A percentile compares a stretch with the other conserved stretches of the same genome.
Conservation (phyloP, 2,797 vertebrate genomes). For the Gymnocypris eckloni region DNA sequence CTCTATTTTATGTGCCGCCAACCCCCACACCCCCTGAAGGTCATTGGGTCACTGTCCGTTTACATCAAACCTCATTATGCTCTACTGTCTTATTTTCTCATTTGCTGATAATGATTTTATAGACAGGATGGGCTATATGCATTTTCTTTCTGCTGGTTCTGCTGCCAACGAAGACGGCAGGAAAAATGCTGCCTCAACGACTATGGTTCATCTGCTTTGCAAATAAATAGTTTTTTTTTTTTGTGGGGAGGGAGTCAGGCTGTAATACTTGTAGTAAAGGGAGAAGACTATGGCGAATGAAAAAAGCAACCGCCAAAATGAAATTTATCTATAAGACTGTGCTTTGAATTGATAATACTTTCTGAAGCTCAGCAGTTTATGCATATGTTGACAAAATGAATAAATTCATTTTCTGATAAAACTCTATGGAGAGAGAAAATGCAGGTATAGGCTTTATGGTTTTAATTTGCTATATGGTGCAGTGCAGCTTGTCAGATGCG, state of each 20-base stretch:
- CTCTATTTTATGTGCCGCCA: not conserved
- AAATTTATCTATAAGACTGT: slow-evolving; percentile 41
- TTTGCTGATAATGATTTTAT: slow-evolving; percentile 8
- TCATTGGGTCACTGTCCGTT: not conserved
- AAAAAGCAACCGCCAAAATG: slow-evolving; percentile 25
- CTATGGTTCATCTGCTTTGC: slow-evolving; percentile 11
- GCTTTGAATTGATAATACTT: slow-evolving; percentile 47
- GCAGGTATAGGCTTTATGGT: not conserved
- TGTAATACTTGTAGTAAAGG: slow-evolving; percentile 27
- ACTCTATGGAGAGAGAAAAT: not conserved
- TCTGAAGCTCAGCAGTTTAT: slow-evolving; percentile 40
- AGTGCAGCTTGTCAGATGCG: slow-evolving; percentile 16
- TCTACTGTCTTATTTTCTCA: not conserved
- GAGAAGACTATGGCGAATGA: slow-evolving; percentile 17
- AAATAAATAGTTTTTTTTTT: not conserved
- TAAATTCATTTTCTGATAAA: slow-evolving; percentile 41
- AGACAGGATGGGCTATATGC: not conserved
- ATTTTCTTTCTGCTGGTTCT: slow-evolving; percentile 5
- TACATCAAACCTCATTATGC: not conserved
- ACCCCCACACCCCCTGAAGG: not conserved
- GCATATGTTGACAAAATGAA: slow-evolving; percentile 35
- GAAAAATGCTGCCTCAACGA: slow-evolving; percentile 18
- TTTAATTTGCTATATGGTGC: slow-evolving; percentile 19
- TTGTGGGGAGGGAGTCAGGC: not conserved
- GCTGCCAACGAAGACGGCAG: not conserved